Percentiles rank a stretch among this genome's conserved stretches.
Evolutionary conservation across 2,888 invertebrate genomes (phyloP).

Genomic region (Spodoptera littoralis): DNA sequence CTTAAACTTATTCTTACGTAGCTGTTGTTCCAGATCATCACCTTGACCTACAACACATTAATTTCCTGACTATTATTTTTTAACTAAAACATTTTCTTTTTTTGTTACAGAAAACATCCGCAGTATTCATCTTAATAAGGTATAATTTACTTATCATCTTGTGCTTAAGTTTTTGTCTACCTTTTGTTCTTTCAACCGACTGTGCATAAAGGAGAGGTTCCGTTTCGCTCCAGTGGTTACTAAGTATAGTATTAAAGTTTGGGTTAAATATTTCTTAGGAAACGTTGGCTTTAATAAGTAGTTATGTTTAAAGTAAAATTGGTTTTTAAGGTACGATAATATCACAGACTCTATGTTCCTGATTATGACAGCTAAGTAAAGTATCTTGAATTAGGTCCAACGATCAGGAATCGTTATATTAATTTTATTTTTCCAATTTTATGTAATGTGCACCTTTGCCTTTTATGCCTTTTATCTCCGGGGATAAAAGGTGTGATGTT

Average conservation of each 20-base stretch:
- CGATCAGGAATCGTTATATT: too few relatives aligned
- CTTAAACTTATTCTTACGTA: too few relatives aligned
- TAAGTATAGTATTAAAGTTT: constrained; percentile 23
- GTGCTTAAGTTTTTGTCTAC: constrained; percentile 26
- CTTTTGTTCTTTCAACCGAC: constrained; percentile 48
- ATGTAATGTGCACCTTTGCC: too few relatives aligned
- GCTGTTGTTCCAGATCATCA: too few relatives aligned
- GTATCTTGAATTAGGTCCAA: too few relatives aligned
- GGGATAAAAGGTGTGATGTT: too few relatives aligned
- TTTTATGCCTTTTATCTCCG: too few relatives aligned
- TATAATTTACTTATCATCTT: constrained; percentile 54
- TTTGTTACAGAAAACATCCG: constrained; percentile 50
- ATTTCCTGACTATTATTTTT: constrained; percentile 19
- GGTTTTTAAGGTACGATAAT: background rate
- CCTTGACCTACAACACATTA: too few relatives aligned
- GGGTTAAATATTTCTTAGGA: constrained; percentile 20
- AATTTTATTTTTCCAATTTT: too few relatives aligned
- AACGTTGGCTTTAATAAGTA: constrained; percentile 23
- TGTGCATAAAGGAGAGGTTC: constrained; percentile 36
- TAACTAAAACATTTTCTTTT: constrained; percentile 40
- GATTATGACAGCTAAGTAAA: too few relatives aligned
- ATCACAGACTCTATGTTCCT: too few relatives aligned
- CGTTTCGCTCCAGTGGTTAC: constrained; percentile 20
- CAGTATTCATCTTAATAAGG: constrained; percentile 43
- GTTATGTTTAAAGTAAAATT: background rate